Evolutionary conservation across 2,888 invertebrate species (phyloP), one percentile per base, ranked within the genome.

Genomic region (Charanyca ferruginea): DNA sequence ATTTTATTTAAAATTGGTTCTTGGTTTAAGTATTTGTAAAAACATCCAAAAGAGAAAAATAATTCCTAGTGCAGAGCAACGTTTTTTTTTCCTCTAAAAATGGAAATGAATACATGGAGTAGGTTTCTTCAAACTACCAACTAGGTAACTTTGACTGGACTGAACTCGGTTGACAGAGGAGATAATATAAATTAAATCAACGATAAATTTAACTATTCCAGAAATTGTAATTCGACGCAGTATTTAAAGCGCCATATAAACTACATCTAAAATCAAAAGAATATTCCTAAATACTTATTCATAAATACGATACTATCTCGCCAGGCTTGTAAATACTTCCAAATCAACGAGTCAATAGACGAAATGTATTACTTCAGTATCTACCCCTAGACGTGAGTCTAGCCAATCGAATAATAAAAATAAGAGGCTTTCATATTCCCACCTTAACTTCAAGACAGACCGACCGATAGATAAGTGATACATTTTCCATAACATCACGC

Each of bases 341-440:
- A 44, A 62, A 71, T 62, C 49, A 44, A 18, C 28, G 25, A 45
- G 20, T 57, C 67, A 57, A 59, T 41, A 68, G 11, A 68, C 20
- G 28, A 58, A 71, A 67, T 53, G 23, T 53, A 74, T 59, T 52
- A 67, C 38, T 59, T 38, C 13, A 16, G n/a, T 38, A 18, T 23
- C 22, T 18, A 18, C 32, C 22, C n/a, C n/a, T n/a, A 44, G 51
- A 67, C 70, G 3, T 25, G 6, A 44, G 22, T 44, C 23, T 45
- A 35, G 44, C 44, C 38, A 49, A 54, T 75, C 69, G 60, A 55
- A 54, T 60, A 75, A 54, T 55, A 66, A 32, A 41, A 51, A 41
- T 35, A 68, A 42, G 4, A 45, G 38, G 9, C 16, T 35, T 49
- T 41, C 2, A 41, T 68, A 6, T 41, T 51, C 18, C 9, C 25